Conservation (phyloP, 2,888 invertebrate genomes). For the Drosophila paramelanica region DNA sequence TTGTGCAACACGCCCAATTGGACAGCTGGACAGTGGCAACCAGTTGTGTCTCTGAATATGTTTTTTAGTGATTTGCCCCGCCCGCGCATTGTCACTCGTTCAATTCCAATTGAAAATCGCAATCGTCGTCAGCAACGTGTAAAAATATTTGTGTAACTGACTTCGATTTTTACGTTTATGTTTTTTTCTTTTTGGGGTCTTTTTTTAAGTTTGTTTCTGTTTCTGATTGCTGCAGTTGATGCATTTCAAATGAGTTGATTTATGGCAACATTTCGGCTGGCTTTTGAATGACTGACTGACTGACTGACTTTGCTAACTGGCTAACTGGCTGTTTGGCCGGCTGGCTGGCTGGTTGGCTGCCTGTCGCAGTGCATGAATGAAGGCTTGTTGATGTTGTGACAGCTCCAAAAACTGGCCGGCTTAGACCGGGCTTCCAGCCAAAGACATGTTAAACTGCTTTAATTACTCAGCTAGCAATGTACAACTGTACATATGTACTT, state of each 20-base stretch:
- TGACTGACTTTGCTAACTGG: conserved; percentile 44
- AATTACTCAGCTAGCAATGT: conserved; percentile 70
- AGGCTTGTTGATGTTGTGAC: conserved; percentile 79
- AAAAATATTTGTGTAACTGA: conserved; percentile 78
- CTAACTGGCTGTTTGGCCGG: conserved; percentile 34
- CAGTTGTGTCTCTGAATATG: conserved; percentile 22
- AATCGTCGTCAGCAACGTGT: conserved; percentile 60
- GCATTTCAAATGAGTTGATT: conserved; percentile 81
- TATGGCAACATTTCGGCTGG: conserved; percentile 74
- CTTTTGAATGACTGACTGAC: conserved; percentile 66
- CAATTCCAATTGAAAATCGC: conserved; percentile 69
- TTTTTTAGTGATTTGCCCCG: conserved; percentile 49
- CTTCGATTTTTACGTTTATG: conserved; percentile 59
- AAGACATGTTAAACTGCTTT: conserved; percentile 79
- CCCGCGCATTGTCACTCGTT: conserved; percentile 71
- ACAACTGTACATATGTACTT: conserved; percentile 34
- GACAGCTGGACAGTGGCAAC: conserved; percentile 15
- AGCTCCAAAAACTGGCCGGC: conserved; percentile 72
- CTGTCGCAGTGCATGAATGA: conserved; percentile 75
- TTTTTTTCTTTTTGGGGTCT: conserved; percentile 28
- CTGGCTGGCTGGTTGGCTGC: conserved; percentile 34
- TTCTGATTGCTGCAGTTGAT: conserved; percentile 81
- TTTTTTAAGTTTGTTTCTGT: conserved; percentile 69
- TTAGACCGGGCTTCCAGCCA: conserved; percentile 40
- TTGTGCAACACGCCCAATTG: conserved; percentile 69